Conservation (phyloP, 2,797 vertebrate species). For the Cryptoprocta ferox region DNA sequence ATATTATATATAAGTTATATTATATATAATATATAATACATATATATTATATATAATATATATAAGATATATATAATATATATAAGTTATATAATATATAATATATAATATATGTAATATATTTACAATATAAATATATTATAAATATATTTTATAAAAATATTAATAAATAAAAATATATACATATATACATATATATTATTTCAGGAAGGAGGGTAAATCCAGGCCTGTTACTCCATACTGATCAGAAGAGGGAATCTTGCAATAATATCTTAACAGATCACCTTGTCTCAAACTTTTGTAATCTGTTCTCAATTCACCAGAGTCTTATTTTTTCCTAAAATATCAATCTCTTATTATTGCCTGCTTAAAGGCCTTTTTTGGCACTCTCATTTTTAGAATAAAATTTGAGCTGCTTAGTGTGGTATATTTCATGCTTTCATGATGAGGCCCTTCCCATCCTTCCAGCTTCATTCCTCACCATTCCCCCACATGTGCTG, state of each 20-base stretch:
- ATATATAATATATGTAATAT: no score
- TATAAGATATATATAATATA: no score
- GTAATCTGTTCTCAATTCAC: background rate
- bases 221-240: background rate
- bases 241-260: background rate
- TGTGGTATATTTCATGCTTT: background rate
- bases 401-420: background rate
- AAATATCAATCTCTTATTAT: constrained; percentile 9
- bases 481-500: background rate
- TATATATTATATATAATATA: no score
- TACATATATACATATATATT: background rate
- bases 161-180: no score
- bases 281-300: background rate
- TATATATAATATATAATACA: no score
- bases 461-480: background rate
- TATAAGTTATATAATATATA: no score
- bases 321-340: background rate
- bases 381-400: background rate
- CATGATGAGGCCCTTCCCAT: background rate
- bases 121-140: no score
- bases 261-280: background rate
- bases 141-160: no score
- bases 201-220: background rate
- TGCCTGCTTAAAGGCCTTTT: background rate
- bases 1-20: no score